A percentile compares a stretch with the other conserved stretches of the same genome.
Evolutionary conservation across 2,113 vertebrate genomes (phyloP).

Genomic region (Channa maculata): DNA sequence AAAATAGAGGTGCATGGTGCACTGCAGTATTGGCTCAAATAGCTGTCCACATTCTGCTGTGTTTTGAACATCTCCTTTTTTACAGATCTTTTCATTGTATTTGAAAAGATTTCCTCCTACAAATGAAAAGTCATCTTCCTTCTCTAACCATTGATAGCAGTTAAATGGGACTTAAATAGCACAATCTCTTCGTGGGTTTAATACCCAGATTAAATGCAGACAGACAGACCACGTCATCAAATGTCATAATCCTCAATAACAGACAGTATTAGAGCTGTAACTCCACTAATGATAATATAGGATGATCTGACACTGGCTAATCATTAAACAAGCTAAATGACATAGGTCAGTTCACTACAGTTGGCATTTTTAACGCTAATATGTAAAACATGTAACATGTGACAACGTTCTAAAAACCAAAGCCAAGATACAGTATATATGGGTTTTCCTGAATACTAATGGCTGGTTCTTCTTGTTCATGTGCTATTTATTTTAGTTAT

Average conservation of each 20-base stretch:
- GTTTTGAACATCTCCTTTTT: constrained; percentile 24
- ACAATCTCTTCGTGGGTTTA: constrained; percentile 40
- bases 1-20: constrained; percentile 43
- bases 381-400: background rate
- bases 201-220: constrained; percentile 68
- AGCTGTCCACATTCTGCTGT: constrained; percentile 25
- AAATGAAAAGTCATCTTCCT: constrained; percentile 9
- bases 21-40: background rate
- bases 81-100: constrained; percentile 30
- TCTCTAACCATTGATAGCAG: constrained; percentile 7
- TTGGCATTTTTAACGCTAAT: background rate
- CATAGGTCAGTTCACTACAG: constrained; percentile 24
- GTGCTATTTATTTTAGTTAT: constrained; percentile 32
- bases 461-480: no score
- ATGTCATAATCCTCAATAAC: constrained; percentile 69
- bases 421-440: no score
- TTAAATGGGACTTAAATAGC: constrained; percentile 45
- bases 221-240: constrained; percentile 47
- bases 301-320: constrained; percentile 41
- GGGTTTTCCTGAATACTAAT: background rate
- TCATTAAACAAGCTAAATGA: constrained; percentile 42
- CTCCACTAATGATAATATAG: constrained; percentile 38
- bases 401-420: no score
- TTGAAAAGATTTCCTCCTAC: constrained; percentile 45
- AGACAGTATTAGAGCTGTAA: constrained; percentile 50